phyloP scores from a whole-genome alignment of 2,797 vertebrate species.

The Danio albolineatus region DNA sequence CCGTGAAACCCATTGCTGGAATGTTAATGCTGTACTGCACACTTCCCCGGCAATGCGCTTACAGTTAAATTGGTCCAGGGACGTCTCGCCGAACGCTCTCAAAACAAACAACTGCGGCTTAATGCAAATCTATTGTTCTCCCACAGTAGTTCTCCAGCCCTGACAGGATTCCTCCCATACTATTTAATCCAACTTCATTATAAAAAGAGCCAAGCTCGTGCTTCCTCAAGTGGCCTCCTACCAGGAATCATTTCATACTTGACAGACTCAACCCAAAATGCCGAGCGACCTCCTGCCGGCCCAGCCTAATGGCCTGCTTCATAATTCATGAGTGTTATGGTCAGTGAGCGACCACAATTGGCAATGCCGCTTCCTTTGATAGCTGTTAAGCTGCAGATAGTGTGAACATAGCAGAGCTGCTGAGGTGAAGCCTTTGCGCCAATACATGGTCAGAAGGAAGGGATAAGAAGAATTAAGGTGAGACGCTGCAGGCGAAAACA shows the following conservation, averaged over 20 bases:
- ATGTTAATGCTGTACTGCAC: slow-evolving; percentile 35
- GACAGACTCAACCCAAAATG: slow-evolving; percentile 51
- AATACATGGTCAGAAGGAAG: slow-evolving; percentile 17
- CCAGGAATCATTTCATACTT: slow-evolving; percentile 60
- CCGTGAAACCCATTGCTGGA: slow-evolving; percentile 36
- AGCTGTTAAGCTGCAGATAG: slow-evolving; percentile 53
- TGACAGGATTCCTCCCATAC: slow-evolving; percentile 50
- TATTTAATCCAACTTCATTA: slow-evolving; percentile 60
- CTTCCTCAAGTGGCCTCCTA: slow-evolving; percentile 48
- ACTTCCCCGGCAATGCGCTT: slow-evolving; percentile 14
- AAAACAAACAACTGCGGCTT: slow-evolving; percentile 50
- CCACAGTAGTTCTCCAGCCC: slow-evolving; percentile 38
- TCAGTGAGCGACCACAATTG: slow-evolving; percentile 51
- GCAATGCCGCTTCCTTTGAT: slow-evolving; percentile 49
- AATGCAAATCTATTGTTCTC: slow-evolving; percentile 56
- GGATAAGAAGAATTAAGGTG: slow-evolving; percentile 28
- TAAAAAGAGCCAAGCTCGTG: slow-evolving; percentile 44
- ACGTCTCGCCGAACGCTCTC: slow-evolving; percentile 45
- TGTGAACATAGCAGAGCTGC: slow-evolving; percentile 21
- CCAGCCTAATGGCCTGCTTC: slow-evolving; percentile 54
- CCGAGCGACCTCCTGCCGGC: slow-evolving; percentile 49
- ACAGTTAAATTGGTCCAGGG: slow-evolving; percentile 50
- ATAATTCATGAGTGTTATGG: slow-evolving; percentile 61
- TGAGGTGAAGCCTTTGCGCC: not conserved
- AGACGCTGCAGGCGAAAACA: too few relatives aligned